phyloP scores from a whole-genome alignment of 2,797 vertebrate species.

The Microchirus variegatus region DNA sequence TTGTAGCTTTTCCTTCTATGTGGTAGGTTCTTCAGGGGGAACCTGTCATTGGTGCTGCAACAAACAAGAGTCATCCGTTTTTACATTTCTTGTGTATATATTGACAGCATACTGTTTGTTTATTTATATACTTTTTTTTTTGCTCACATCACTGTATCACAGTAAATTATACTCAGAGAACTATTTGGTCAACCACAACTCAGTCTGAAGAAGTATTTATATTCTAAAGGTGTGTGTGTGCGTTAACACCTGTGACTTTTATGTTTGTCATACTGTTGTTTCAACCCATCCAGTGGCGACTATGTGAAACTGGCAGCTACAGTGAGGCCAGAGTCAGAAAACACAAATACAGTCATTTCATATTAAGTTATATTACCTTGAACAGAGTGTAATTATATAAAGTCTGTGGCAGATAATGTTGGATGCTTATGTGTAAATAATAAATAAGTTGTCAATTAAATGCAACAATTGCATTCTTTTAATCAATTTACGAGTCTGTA shows the following conservation, averaged over 20 bases:
- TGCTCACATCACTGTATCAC: constrained; percentile 79
- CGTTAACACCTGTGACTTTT: constrained; percentile 66
- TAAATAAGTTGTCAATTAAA: constrained; percentile 80
- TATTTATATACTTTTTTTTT: constrained; percentile 83
- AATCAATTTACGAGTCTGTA: constrained; percentile 54
- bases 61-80: constrained; percentile 76
- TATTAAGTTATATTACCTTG: constrained; percentile 79
- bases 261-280: constrained; percentile 55
- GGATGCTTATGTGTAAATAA: constrained; percentile 81
- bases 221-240: constrained; percentile 68
- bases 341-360: constrained; percentile 51
- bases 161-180: constrained; percentile 84
- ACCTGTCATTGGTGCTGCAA: constrained; percentile 84
- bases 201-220: constrained; percentile 82
- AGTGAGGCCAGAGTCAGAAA: constrained; percentile 73
- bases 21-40: constrained; percentile 78
- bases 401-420: constrained; percentile 61
- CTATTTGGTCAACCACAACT: constrained; percentile 71
- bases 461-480: constrained; percentile 74
- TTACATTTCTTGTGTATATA: constrained; percentile 90
- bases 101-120: constrained; percentile 85
- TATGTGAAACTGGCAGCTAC: constrained; percentile 77
- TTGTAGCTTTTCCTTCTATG: constrained; percentile 74
- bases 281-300: constrained; percentile 56
- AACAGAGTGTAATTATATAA: constrained; percentile 71